A percentile compares a stretch with the other conserved stretches of the same genome.
phyloP scores from a whole-genome alignment of 2,888 invertebrate genomes.

The Lasioglossum villosulum region DNA sequence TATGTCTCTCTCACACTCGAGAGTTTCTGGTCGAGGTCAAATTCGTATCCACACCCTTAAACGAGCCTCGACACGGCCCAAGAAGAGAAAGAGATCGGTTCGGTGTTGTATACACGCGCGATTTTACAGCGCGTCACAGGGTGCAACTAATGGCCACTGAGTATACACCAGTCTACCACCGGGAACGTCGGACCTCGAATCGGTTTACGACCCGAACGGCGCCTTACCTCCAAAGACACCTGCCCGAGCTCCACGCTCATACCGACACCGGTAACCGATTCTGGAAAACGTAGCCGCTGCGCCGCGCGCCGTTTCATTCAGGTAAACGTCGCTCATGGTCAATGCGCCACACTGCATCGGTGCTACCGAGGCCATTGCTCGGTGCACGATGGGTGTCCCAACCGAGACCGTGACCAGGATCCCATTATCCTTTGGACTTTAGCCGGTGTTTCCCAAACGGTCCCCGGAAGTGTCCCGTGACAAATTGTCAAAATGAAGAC shows the following conservation, averaged over 20 bases:
- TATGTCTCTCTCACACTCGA: too few relatives aligned
- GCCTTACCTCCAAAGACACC: constrained; percentile 61
- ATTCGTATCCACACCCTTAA: too few relatives aligned
- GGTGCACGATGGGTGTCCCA: not conserved
- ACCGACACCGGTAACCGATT: constrained; percentile 11
- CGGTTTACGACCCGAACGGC: constrained; percentile 66
- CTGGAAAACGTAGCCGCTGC: constrained; percentile 25
- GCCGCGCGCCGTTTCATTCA: constrained; percentile 42
- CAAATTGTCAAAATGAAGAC: not conserved
- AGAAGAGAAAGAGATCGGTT: not conserved
- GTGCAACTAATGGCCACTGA: constrained; percentile 43
- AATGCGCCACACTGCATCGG: not conserved
- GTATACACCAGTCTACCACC: not conserved
- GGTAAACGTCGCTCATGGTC: constrained; percentile 22
- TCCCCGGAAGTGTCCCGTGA: too few relatives aligned
- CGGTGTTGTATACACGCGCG: not conserved
- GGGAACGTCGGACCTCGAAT: constrained; percentile 44
- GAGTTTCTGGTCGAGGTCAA: too few relatives aligned
- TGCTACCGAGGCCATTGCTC: not conserved
- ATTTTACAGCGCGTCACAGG: constrained; percentile 28
- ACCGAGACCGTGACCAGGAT: not conserved
- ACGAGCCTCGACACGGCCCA: not conserved
- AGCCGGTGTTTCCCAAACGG: not conserved
- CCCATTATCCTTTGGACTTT: not conserved
- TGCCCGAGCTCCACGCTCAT: constrained; percentile 30